Conservation (phyloP, 2,888 invertebrate genomes). For the Crossocerus cetratus region DNA sequence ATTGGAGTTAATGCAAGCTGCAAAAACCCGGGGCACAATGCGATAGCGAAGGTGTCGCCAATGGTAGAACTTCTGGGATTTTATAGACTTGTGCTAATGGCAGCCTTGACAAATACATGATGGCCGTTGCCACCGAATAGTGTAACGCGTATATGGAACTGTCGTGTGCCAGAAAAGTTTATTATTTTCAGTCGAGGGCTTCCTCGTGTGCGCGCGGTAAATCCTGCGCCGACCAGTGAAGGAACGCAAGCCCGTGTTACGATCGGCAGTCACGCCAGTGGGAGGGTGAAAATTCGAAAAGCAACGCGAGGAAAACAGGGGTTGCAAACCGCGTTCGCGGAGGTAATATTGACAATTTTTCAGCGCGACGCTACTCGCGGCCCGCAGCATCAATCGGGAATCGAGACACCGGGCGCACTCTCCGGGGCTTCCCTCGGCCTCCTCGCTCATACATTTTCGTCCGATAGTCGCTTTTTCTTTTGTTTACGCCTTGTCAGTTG, state of each 20-base stretch:
- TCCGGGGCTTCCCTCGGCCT: conserved; percentile 31
- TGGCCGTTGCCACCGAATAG: conserved; percentile 74
- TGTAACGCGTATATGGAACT: conserved; percentile 73
- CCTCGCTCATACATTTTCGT: conserved; percentile 37
- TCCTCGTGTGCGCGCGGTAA: conserved; percentile 43
- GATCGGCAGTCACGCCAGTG: conserved; percentile 36
- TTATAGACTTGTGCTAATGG: conserved; percentile 66
- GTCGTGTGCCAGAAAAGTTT: conserved; percentile 65
- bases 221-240: conserved; percentile 46
- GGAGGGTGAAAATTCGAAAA: conserved; percentile 42
- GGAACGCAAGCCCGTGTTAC: conserved; percentile 38
- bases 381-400: conserved; percentile 47
- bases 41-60: conserved; percentile 55
- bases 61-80: conserved; percentile 56
- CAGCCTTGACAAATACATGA: conserved; percentile 74
- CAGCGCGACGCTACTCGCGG: conserved; percentile 68
- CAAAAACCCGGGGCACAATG: conserved; percentile 49
- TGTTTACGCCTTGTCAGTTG: conserved; percentile 75
- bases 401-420: conserved; percentile 34
- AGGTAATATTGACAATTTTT: conserved; percentile 74
- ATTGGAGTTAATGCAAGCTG: conserved; percentile 38
- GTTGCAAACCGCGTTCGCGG: conserved; percentile 70
- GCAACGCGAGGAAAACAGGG: conserved; percentile 64
- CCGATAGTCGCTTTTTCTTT: conserved; percentile 65
- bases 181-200: conserved; percentile 60